Conservation (phyloP, 2,888 invertebrate genomes). For the Lasius fuliginosus region DNA sequence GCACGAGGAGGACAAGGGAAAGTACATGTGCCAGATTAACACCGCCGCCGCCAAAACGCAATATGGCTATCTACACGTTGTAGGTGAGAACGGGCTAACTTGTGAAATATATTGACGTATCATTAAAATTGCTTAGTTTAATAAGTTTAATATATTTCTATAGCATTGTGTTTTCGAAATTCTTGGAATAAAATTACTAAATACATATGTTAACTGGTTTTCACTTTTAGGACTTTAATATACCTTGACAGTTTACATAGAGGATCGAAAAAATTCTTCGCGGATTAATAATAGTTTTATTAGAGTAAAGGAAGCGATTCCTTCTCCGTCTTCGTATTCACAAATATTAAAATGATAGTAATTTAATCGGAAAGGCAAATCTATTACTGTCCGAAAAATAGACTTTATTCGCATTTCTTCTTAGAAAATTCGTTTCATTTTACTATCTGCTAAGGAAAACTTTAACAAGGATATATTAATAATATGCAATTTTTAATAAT, state of each 20-base stretch:
- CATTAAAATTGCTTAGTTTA: conserved; percentile 19
- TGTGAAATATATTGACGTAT: not conserved
- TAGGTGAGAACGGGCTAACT: conserved; percentile 88
- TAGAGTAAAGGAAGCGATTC: not conserved
- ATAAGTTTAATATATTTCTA: not conserved
- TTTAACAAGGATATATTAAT: not conserved
- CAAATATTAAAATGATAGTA: not conserved
- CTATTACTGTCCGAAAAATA: not conserved
- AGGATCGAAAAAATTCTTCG: not conserved
- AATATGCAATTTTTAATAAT: not conserved
- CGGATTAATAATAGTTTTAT: not conserved
- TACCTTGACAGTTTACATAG: not conserved
- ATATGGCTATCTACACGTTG: conserved; percentile 96
- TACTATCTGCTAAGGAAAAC: not conserved
- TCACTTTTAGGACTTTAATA: not conserved
- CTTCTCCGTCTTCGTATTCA: not conserved
- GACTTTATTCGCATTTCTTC: not conserved
- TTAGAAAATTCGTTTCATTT: not conserved
- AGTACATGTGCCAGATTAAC: conserved; percentile 98
- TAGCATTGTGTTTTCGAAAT: not conserved
- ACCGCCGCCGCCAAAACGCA: conserved; percentile 97
- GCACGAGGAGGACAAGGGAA: conserved; percentile 95
- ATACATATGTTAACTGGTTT: not conserved
- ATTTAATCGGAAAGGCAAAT: not conserved
- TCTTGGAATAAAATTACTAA: not conserved